Percentiles rank a stretch among this genome's conserved stretches.
Conservation (phyloP, 2,888 invertebrate species). For the Trissoscelio sp. region DNA sequence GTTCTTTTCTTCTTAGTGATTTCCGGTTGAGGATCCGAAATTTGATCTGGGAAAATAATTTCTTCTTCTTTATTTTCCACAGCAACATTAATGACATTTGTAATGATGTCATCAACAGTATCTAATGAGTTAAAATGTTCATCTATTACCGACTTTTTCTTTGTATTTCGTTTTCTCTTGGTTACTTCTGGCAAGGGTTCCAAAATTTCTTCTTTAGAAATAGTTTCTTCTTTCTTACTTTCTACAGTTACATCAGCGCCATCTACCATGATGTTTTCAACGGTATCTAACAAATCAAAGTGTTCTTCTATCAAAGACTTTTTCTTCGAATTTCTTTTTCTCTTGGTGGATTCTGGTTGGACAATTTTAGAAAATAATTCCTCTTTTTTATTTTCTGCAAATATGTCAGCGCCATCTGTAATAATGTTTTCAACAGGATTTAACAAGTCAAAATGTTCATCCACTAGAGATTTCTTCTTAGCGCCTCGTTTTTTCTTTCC, state of each 20-base stretch:
- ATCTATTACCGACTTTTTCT: too few species aligned
- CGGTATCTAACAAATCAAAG: not conserved
- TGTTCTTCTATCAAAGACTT: not conserved
- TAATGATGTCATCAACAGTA: not conserved
- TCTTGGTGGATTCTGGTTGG: too few species aligned
- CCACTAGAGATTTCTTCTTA: not conserved
- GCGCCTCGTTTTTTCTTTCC: too few species aligned
- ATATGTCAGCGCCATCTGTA: not conserved
- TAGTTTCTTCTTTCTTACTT: too few species aligned
- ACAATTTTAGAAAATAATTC: too few species aligned
- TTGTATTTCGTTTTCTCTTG: too few species aligned
- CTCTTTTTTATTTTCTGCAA: too few species aligned
- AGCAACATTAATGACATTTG: not conserved
- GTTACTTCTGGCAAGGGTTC: too few species aligned
- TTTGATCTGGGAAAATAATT: too few species aligned
- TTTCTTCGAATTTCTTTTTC: slow-evolving; percentile 1
- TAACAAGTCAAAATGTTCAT: not conserved
- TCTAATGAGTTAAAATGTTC: not conserved
- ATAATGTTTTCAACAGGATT: not conserved
- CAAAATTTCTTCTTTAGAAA: too few species aligned
- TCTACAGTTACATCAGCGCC: not conserved
- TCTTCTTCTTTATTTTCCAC: too few species aligned
- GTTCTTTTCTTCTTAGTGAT: slow-evolving; percentile 9
- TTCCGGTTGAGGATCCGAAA: too few species aligned
- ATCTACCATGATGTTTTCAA: not conserved